Percentiles rank a stretch among this genome's conserved stretches.
Conservation (phyloP, 64 coral and sea anemone genomes). For the Pachyseris speciosa region DNA sequence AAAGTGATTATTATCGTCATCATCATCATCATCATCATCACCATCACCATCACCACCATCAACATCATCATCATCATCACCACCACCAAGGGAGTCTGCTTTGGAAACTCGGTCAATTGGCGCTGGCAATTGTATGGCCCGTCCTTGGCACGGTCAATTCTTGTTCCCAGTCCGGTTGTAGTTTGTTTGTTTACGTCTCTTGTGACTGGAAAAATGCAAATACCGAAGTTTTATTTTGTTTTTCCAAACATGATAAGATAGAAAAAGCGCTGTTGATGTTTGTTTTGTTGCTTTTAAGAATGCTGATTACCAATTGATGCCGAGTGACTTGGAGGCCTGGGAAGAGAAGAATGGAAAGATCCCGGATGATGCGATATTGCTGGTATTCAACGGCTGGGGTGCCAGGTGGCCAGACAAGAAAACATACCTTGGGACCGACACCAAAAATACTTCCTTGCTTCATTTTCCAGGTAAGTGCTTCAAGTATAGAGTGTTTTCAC, state of each 20-base stretch:
- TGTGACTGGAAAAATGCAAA: too few species aligned
- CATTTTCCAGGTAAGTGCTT: constrained; percentile 75
- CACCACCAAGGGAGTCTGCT: too few species aligned
- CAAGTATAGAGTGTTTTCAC: too few species aligned
- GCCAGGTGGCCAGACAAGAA: constrained; percentile 61
- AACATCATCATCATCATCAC: too few species aligned
- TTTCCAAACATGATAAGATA: neutral
- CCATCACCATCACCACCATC: too few species aligned
- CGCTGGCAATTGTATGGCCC: too few species aligned
- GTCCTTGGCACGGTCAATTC: too few species aligned
- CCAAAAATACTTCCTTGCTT: constrained; percentile 19
- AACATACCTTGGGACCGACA: constrained; percentile 70
- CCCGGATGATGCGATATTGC: constrained; percentile 57
- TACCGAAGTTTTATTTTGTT: neutral
- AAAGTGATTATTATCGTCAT: too few species aligned
- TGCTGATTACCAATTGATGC: constrained; percentile 51
- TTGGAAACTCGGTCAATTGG: too few species aligned
- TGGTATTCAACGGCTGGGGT: constrained; percentile 57
- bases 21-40: too few species aligned
- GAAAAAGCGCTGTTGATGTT: neutral
- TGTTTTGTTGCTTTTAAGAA: neutral
- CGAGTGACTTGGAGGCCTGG: constrained; percentile 64
- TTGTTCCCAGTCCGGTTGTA: too few species aligned
- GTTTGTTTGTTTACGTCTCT: too few species aligned
- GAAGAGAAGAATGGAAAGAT: constrained; percentile 69